Percentiles rank a stretch among this genome's conserved stretches.
phyloP scores from a whole-genome alignment of 1,140 invertebrate genomes.

The Diorhabda sublineata region DNA sequence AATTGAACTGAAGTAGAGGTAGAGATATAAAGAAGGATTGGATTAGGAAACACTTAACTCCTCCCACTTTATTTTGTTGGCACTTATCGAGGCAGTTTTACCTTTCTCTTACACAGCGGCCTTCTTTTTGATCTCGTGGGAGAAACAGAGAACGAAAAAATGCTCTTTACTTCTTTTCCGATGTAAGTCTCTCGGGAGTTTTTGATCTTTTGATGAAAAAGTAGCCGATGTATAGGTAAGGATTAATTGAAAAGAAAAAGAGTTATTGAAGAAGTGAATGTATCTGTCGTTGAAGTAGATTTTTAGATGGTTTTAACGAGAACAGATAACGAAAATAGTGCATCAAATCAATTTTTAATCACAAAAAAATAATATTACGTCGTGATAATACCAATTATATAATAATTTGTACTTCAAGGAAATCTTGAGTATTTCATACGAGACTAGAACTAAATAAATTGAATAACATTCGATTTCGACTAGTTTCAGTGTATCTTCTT shows the following conservation, averaged over 20 bases:
- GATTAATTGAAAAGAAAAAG: neutral
- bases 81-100: slow-evolving; percentile 36
- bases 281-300: too few species aligned
- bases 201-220: neutral
- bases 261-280: neutral
- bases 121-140: slow-evolving; percentile 25
- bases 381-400: too few species aligned
- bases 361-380: too few species aligned
- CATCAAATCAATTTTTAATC: too few species aligned
- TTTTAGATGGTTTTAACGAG: too few species aligned
- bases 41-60: slow-evolving; percentile 36
- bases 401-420: too few species aligned
- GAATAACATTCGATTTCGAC: too few species aligned
- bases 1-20: slow-evolving; percentile 31
- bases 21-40: slow-evolving; percentile 31
- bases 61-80: slow-evolving; percentile 39
- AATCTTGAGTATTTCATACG: too few species aligned
- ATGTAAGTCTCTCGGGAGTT: slow-evolving; percentile 30
- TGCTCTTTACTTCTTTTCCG: slow-evolving; percentile 16
- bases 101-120: slow-evolving; percentile 29
- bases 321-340: too few species aligned
- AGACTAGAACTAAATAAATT: too few species aligned
- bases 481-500: too few species aligned
- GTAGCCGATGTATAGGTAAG: neutral
- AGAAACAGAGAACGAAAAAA: slow-evolving; percentile 34